Evolutionary conservation across 2,113 vertebrate genomes (phyloP).

Genomic region (Calcarius ornatus): DNA sequence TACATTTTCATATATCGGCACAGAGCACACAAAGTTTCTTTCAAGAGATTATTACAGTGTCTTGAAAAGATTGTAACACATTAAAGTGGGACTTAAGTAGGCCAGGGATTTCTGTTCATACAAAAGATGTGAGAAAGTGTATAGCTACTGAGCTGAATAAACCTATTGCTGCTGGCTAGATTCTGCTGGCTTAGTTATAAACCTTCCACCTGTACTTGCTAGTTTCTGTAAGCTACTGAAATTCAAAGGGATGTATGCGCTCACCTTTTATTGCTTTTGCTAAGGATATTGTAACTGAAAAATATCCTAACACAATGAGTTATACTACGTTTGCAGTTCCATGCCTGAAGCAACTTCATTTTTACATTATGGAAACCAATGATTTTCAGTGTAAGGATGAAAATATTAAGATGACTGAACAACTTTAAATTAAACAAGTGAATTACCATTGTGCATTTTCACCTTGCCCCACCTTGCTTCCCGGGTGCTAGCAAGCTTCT

Average conservation of each 20-base stretch:
- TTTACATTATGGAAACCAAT: slow-evolving; percentile 21
- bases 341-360: slow-evolving; percentile 32
- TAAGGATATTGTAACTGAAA: slow-evolving; percentile 45
- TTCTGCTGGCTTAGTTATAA: slow-evolving; percentile 50
- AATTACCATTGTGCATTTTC: not conserved
- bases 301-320: slow-evolving; percentile 20
- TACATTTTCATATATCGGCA: slow-evolving; percentile 33
- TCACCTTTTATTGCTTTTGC: slow-evolving; percentile 48
- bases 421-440: slow-evolving; percentile 35
- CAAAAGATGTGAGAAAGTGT: slow-evolving; percentile 7
- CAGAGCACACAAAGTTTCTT: slow-evolving; percentile 13
- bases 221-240: slow-evolving; percentile 30
- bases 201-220: slow-evolving; percentile 30
- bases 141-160: slow-evolving; percentile 27
- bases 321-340: not conserved
- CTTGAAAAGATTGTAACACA: slow-evolving; percentile 27
- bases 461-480: not conserved
- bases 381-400: slow-evolving; percentile 16
- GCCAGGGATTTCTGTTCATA: slow-evolving; percentile 36
- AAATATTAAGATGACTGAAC: slow-evolving; percentile 42
- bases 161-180: slow-evolving; percentile 11
- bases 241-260: slow-evolving; percentile 29
- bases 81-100: slow-evolving; percentile 54
- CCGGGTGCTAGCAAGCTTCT: not conserved
- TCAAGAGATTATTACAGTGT: slow-evolving; percentile 31